Conservation (phyloP, 2,888 invertebrate species). For the Drosophila macrothrix region DNA sequence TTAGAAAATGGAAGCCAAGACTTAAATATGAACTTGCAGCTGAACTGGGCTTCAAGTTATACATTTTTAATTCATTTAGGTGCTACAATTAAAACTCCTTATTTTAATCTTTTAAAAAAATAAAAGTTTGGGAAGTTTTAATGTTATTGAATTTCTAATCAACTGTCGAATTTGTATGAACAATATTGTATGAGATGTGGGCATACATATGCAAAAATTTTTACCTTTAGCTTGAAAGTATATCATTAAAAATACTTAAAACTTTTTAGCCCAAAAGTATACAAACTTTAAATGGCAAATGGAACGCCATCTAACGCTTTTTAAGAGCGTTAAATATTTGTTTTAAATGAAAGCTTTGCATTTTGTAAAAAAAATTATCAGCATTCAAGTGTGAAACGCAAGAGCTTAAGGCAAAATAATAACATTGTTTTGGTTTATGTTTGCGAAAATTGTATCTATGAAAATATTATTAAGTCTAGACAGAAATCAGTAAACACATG, state of each 20-base stretch:
- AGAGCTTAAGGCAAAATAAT: not conserved
- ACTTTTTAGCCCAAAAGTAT: slow-evolving; percentile 41
- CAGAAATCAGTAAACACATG: not conserved
- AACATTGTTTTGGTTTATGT: not conserved
- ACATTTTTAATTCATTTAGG: not conserved
- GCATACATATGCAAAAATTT: no score
- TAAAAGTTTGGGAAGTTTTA: not conserved
- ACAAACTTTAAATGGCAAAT: not conserved
- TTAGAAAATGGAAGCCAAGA: slow-evolving; percentile 5
- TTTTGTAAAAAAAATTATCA: not conserved
- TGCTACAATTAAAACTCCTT: fast-evolving
- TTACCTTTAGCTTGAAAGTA: slow-evolving; percentile 29
- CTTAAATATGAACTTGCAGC: not conserved
- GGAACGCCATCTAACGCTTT: slow-evolving; percentile 35
- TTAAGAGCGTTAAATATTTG: not conserved
- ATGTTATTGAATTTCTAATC: not conserved
- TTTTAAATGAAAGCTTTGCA: not conserved
- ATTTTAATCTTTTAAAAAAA: not conserved
- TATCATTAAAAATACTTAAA: not conserved
- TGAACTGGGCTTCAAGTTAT: not conserved
- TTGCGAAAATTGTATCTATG: not conserved
- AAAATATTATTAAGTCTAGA: not conserved
- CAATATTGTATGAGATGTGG: not conserved
- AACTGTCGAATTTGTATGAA: not conserved
- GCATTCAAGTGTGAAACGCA: not conserved